These are phyloP conservation scores for Phylloscopus trochilus DNA, from an alignment of 2,113 vertebrate species.

Conservation along the genomic window DNA sequence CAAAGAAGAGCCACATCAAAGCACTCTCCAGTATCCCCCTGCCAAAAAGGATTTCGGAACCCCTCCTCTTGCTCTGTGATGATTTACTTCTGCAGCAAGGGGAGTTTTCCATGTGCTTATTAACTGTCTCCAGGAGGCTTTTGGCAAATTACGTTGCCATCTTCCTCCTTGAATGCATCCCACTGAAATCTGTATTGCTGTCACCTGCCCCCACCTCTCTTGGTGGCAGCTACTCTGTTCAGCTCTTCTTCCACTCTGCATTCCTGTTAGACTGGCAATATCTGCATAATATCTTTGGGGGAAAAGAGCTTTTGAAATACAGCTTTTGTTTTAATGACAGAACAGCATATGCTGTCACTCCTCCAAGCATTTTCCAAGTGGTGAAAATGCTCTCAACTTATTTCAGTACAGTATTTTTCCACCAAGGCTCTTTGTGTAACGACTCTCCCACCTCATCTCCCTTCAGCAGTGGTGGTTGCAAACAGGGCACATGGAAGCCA, in stretches of 20 bases:
- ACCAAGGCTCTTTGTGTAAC: background rate
- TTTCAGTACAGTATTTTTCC: conserved; percentile 48
- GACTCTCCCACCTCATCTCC: background rate
- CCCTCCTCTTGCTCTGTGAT: background rate
- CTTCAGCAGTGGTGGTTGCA: background rate
- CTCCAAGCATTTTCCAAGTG: conserved; percentile 20
- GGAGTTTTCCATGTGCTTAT: background rate
- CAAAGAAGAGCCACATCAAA: background rate
- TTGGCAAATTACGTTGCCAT: background rate
- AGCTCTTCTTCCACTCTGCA: background rate
- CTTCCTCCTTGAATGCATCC: conserved; percentile 10
- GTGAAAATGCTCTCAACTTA: conserved; percentile 29
- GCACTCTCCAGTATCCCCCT: background rate
- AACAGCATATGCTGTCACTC: conserved; percentile 40
- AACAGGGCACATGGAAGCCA: background rate
- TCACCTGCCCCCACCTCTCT: conserved; percentile 35
- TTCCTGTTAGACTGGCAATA: background rate
- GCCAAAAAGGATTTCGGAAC: background rate
- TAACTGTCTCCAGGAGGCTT: conserved; percentile 8
- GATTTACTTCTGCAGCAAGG: conserved; percentile 14
- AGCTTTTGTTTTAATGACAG: conserved; percentile 53
- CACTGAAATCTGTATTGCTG: conserved; percentile 38
- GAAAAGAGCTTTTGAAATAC: conserved; percentile 13
- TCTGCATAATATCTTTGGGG: background rate
- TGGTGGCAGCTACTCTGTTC: background rate